phyloP scores from a whole-genome alignment of 1,140 invertebrate genomes.

The Drosophila kohkoa region DNA sequence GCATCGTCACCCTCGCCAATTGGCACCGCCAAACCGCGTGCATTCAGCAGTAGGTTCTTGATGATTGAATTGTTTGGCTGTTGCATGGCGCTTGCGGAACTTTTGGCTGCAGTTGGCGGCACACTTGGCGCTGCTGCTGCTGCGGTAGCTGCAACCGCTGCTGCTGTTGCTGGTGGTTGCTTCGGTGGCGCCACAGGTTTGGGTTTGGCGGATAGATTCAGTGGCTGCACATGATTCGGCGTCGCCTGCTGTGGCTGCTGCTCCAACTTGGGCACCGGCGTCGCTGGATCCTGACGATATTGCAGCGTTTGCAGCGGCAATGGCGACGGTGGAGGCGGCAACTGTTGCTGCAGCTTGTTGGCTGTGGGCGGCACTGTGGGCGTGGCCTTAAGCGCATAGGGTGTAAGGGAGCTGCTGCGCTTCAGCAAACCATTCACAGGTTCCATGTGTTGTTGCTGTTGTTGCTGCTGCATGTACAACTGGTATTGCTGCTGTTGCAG shows the following conservation, averaged over 20 bases:
- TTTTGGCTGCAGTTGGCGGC: slow-evolving; percentile 13
- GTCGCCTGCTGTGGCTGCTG: slow-evolving; percentile 20
- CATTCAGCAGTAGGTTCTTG: slow-evolving; percentile 92
- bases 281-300: slow-evolving; percentile 67
- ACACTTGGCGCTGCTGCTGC: slow-evolving; percentile 4
- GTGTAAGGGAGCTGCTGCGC: slow-evolving; percentile 27
- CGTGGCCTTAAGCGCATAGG: slow-evolving; percentile 18
- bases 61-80: slow-evolving; percentile 90
- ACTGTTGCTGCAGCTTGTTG: slow-evolving; percentile 37
- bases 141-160: neutral
- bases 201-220: slow-evolving; percentile 62
- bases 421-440: slow-evolving; percentile 63
- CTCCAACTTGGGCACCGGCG: slow-evolving; percentile 59
- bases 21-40: slow-evolving; percentile 85
- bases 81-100: neutral
- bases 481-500: slow-evolving; percentile 53
- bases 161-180: neutral
- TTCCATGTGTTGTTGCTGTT: slow-evolving; percentile 41
- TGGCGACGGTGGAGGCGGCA: slow-evolving; percentile 51
- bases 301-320: slow-evolving; percentile 60
- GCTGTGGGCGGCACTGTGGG: neutral
- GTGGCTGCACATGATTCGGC: slow-evolving; percentile 41
- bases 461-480: slow-evolving; percentile 46
- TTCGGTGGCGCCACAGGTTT: slow-evolving; percentile 9
- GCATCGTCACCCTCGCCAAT: slow-evolving; percentile 86